phyloP scores from a whole-genome alignment of 2,113 vertebrate species.

The Brienomyrus brachyistius region DNA sequence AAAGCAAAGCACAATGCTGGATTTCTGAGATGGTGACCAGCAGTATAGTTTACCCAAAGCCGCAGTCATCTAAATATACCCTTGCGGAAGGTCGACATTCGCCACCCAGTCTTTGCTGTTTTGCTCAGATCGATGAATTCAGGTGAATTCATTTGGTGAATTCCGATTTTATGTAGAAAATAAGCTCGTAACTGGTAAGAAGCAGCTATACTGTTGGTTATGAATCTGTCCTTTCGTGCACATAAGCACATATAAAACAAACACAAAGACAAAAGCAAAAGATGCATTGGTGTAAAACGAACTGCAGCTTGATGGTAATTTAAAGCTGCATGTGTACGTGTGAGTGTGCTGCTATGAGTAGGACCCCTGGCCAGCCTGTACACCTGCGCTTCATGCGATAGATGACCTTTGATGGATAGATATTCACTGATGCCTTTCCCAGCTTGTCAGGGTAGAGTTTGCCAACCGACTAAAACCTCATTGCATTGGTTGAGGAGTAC shows the following conservation, averaged over 20 bases:
- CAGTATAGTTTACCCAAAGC: background rate
- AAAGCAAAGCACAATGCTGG: background rate
- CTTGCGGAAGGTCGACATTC: background rate
- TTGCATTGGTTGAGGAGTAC: background rate
- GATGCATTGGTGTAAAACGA: background rate
- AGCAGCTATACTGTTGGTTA: no score
- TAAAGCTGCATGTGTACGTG: background rate
- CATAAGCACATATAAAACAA: background rate
- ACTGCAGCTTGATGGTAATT: background rate
- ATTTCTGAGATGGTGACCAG: background rate
- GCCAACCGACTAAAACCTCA: background rate
- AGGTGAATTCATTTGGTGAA: background rate
- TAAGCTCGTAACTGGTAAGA: background rate
- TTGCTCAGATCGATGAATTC: background rate
- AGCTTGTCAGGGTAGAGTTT: background rate
- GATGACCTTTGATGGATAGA: background rate
- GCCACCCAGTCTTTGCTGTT: background rate
- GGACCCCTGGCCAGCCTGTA: background rate
- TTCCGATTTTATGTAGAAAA: background rate
- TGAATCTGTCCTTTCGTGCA: background rate
- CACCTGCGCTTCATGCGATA: background rate
- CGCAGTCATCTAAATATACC: background rate
- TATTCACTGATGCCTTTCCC: background rate
- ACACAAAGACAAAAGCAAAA: background rate
- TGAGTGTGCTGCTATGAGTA: background rate